Conservation (phyloP, 2,888 invertebrate genomes). For the Panzeria rudis region DNA sequence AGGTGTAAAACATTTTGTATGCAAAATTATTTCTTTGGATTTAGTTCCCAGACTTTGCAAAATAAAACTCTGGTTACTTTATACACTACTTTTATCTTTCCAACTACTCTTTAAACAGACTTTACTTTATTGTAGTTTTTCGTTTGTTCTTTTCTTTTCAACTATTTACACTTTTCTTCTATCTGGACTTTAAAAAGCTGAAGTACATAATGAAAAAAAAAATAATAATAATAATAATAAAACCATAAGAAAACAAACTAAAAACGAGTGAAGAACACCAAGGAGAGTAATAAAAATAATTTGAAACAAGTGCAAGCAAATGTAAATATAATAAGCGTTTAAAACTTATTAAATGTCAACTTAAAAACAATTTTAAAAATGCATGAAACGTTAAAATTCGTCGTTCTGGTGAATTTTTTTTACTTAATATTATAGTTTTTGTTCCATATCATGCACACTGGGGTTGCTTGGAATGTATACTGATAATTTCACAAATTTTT, state of each 20-base stretch:
- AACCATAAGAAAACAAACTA: not conserved
- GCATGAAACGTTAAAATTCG: constrained; percentile 55
- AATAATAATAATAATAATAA: not conserved
- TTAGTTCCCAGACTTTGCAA: not conserved
- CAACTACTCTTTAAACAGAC: constrained; percentile 5
- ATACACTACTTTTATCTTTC: not conserved
- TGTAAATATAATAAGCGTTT: constrained; percentile 72
- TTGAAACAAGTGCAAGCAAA: constrained; percentile 58
- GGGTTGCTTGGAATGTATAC: not conserved
- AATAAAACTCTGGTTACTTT: not conserved
- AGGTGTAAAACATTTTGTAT: no score
- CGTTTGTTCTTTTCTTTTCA: not conserved
- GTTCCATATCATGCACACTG: not conserved
- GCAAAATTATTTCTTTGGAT: no score
- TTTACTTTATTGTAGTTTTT: not conserved
- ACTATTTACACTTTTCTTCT: constrained; percentile 4
- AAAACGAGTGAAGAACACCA: not conserved
- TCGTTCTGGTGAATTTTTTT: not conserved
- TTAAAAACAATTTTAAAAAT: constrained; percentile 70
- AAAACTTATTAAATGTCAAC: constrained; percentile 73
- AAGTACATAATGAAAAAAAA: not conserved
- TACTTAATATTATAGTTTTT: constrained; percentile 7
- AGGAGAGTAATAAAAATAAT: constrained; percentile 47
- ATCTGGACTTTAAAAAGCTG: constrained; percentile 8
- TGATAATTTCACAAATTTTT: no score